These are phyloP conservation scores for Lagodon rhomboides DNA, from an alignment of 2,797 vertebrate species.

Conservation along the genomic window DNA sequence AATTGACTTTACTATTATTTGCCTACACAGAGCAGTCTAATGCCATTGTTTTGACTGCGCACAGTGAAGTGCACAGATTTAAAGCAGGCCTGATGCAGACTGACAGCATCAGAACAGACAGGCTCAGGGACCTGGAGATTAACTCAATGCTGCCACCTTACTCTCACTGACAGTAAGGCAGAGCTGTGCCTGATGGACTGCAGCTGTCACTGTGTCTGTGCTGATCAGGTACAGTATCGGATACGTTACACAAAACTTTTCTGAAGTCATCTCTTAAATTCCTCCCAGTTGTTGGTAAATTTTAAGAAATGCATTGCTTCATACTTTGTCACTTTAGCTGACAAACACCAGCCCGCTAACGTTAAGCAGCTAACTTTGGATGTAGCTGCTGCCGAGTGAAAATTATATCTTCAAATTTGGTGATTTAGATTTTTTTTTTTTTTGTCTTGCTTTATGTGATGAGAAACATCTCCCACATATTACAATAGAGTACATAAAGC, in stretches of 20 bases:
- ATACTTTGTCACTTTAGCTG: background rate
- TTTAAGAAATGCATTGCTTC: background rate
- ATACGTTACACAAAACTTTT: background rate
- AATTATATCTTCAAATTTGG: background rate
- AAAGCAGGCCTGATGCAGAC: background rate
- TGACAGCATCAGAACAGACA: slow-evolving; percentile 5
- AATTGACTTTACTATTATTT: background rate
- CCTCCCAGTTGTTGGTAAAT: background rate
- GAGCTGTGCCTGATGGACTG: background rate
- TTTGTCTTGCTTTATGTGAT: background rate
- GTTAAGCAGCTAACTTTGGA: background rate
- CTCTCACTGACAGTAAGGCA: slow-evolving; percentile 56
- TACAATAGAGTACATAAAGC: background rate
- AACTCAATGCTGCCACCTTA: slow-evolving; percentile 74
- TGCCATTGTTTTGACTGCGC: background rate
- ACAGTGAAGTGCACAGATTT: background rate
- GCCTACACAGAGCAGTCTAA: background rate
- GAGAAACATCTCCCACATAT: background rate
- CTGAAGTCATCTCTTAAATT: background rate
- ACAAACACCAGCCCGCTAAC: background rate
- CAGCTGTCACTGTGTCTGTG: background rate
- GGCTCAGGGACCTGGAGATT: slow-evolving; percentile 33
- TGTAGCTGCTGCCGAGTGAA: background rate
- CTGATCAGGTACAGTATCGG: background rate
- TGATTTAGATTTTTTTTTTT: background rate